phyloP scores from a whole-genome alignment of 2,113 vertebrate genomes.

The Anolis sagrei region DNA sequence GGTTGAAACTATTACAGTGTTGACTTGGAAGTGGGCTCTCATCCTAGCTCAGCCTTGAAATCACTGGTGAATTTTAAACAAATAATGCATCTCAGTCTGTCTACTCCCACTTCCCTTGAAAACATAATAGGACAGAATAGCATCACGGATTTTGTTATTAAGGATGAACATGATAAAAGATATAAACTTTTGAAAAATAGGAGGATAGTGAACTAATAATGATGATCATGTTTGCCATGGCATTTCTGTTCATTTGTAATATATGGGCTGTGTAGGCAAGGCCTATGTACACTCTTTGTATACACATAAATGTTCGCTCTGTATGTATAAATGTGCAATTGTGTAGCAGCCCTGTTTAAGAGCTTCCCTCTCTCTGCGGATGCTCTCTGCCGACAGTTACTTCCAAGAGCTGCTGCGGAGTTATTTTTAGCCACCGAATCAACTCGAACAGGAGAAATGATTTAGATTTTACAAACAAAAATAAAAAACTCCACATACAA shows the following conservation, averaged over 20 bases:
- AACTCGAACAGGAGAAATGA: constrained; percentile 13
- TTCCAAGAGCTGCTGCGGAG: constrained; percentile 17
- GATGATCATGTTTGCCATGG: background rate
- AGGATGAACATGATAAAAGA: background rate
- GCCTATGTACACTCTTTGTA: background rate
- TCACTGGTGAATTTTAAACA: background rate
- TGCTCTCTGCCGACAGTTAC: background rate
- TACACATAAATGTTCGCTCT: background rate
- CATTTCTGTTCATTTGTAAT: background rate
- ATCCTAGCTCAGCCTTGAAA: background rate
- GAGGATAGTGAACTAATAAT: background rate
- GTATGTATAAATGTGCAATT: background rate
- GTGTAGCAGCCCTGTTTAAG: background rate
- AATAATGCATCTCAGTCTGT: background rate
- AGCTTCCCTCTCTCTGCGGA: constrained; percentile 2
- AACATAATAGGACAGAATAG: background rate
- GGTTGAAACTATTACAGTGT: background rate
- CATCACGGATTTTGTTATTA: background rate
- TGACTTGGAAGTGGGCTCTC: background rate
- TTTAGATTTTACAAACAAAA: constrained; percentile 15
- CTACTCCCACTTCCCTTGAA: too few relatives aligned
- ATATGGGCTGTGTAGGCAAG: constrained; percentile 2
- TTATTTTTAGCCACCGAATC: constrained; percentile 31
- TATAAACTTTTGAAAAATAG: background rate
- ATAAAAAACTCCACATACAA: background rate